Evolutionary conservation across 2,113 vertebrate genomes (phyloP).

Genomic region (Coryphaenoides rupestris): DNA sequence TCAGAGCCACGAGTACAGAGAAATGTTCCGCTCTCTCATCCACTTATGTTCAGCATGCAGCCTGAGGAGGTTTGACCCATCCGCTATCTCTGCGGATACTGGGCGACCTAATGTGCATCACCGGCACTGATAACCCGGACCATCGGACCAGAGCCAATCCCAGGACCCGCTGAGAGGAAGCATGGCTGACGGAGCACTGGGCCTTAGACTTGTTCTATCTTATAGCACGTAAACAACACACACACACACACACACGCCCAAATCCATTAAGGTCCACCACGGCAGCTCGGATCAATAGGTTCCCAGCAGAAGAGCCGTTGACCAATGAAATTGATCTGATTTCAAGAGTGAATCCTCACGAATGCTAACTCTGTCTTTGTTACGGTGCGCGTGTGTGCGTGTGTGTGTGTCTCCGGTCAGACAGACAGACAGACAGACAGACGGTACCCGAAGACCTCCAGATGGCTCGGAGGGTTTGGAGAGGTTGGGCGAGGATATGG

Average conservation of each 20-base stretch:
- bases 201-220: slow-evolving; percentile 28
- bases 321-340: slow-evolving; percentile 44
- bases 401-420: too few species aligned
- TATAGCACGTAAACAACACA: slow-evolving; percentile 27
- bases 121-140: slow-evolving; percentile 44
- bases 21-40: slow-evolving; percentile 13
- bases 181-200: slow-evolving; percentile 47
- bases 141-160: slow-evolving; percentile 28
- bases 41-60: slow-evolving; percentile 25
- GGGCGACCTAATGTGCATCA: slow-evolving; percentile 36
- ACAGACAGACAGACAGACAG: too few species aligned
- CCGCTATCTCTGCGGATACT: slow-evolving; percentile 28
- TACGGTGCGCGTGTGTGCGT: too few species aligned
- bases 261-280: slow-evolving; percentile 44
- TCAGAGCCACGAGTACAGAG: slow-evolving; percentile 43
- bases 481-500: too few species aligned
- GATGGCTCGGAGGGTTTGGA: background rate
- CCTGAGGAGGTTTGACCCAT: slow-evolving; percentile 35
- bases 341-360: background rate
- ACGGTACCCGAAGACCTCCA: slow-evolving; percentile 5
- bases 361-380: too few species aligned
- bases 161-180: slow-evolving; percentile 29
- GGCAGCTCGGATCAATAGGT: slow-evolving; percentile 43
- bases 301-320: slow-evolving; percentile 47
- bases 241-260: slow-evolving; percentile 44